Base-by-base conservation (phyloP, 2,797 vertebrate genomes). In the Acanthurus tractus region DNA sequence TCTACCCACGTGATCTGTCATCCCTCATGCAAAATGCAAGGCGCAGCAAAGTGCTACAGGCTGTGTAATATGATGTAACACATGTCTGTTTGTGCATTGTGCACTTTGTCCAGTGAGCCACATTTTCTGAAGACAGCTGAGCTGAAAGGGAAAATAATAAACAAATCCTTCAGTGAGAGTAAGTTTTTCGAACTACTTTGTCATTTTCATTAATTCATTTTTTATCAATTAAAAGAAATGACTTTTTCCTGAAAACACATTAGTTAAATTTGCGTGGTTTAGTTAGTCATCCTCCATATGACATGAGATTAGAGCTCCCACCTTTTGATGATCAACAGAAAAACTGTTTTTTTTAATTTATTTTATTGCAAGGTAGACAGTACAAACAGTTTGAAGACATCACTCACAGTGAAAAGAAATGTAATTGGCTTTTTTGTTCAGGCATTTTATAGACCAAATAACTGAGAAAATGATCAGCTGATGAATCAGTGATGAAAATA, bases 61-160 rank as follows among this genome's bases (percentile, higher is more conserved):
- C 53, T 40, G 18, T 61, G 57, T 58, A 63, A 67, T 77, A 57
- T 79, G 15, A 77, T 74, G 64, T 83, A 64, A 85, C 70, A 40
- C 20, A 5, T 78, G 25, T 85, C 50, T 91, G 29, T 82, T 49
- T 92, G 68, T 85, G 38, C 49, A 6, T 58, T n/a, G n/a, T n/a
- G 55, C 34, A n/a, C 9, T 86, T 40, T 75, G 90, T 92, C 74
- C 93, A 98, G 96, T 68, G 86, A 92, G 54, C 87, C 87, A 13
- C 84, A 58, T 57, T 52, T 52, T 1, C 89, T 88, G 46, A 85
- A 44, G 8, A 36, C 77, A 3, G 20, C 81, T 63, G 88, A 95
- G 46, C 74, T 85, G 57, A 91, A 89, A 38, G 76, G 90, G 55
- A 84, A 70, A 13, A 69, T 76, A 0, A 8, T 63, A 46, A 73